A percentile compares a stretch with the other conserved stretches of the same genome.
phyloP scores from a whole-genome alignment of 2,888 invertebrate genomes.

The Cryptocephalus primarius region DNA sequence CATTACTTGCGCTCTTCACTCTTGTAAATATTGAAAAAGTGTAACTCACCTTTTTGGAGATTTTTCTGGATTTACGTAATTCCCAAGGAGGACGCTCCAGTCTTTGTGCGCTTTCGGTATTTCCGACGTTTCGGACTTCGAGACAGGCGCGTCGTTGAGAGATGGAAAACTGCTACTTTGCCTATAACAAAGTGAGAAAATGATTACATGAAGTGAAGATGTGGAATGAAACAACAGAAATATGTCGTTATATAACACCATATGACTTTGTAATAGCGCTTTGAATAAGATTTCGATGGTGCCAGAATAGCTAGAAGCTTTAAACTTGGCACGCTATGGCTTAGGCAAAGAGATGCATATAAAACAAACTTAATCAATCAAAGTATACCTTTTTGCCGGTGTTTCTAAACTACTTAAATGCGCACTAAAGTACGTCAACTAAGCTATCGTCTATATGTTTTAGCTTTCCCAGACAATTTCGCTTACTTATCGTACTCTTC shows the following conservation, averaged over 20 bases:
- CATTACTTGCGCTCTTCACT: too few relatives aligned
- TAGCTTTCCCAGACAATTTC: neutral
- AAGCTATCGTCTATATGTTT: neutral
- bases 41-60: slow-evolving; percentile 14
- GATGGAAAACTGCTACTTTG: slow-evolving; percentile 39
- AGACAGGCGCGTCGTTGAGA: slow-evolving; percentile 38
- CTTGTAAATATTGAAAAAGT: neutral
- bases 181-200: slow-evolving; percentile 15
- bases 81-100: slow-evolving; percentile 14
- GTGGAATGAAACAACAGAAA: too few relatives aligned
- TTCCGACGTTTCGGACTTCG: slow-evolving; percentile 8
- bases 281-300: too few relatives aligned
- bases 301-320: too few relatives aligned
- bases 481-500: slow-evolving; percentile 41
- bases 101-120: slow-evolving; percentile 10
- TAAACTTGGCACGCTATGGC: too few relatives aligned
- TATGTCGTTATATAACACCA: too few relatives aligned
- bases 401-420: neutral
- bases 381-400: neutral
- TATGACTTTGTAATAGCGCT: too few relatives aligned
- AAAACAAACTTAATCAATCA: too few relatives aligned
- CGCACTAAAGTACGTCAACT: neutral
- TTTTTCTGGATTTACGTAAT: slow-evolving; percentile 9
- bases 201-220: too few relatives aligned
- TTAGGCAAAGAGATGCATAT: too few relatives aligned